Percentiles rank a stretch among this genome's conserved stretches.
phyloP scores from a whole-genome alignment of 2,888 invertebrate species.

The Caenorhabditis angaria region DNA sequence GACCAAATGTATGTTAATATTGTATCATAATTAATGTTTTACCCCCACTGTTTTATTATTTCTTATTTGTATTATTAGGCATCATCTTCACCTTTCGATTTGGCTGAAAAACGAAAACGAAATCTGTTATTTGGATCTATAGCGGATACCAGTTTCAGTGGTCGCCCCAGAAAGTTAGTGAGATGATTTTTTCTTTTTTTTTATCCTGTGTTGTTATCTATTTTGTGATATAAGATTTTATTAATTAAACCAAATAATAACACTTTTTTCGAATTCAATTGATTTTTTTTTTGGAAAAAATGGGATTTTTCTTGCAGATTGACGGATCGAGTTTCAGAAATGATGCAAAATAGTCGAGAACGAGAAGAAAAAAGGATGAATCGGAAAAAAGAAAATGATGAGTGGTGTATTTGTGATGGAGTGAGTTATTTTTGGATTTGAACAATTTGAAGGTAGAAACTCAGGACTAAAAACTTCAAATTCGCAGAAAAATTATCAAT shows the following conservation, averaged over 20 bases:
- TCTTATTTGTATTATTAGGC: neutral
- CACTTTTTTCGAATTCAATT: neutral
- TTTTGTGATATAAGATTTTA: conserved; percentile 1
- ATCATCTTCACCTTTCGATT: neutral
- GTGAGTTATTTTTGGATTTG: neutral
- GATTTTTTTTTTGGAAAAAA: neutral
- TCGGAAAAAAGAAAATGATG: conserved; percentile 42
- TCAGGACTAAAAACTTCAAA: too few species aligned
- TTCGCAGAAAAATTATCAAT: conserved; percentile 1
- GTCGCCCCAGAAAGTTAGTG: conserved; percentile 65
- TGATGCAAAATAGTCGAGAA: conserved; percentile 36
- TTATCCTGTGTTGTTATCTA: neutral
- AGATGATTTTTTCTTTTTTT: neutral
- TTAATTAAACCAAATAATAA: neutral
- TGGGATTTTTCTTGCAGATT: conserved; percentile 32
- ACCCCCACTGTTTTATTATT: neutral
- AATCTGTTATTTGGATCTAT: conserved; percentile 55
- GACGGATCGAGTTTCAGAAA: conserved; percentile 51
- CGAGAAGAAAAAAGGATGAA: conserved; percentile 33
- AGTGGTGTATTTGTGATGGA: conserved; percentile 66
- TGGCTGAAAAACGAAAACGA: conserved; percentile 30
- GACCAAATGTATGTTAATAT: conserved; percentile 1
- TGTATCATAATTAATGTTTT: neutral
- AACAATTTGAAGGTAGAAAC: neutral
- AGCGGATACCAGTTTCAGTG: conserved; percentile 64